Base-by-base conservation (phyloP, 2,797 vertebrate genomes). In the Hapalemur alaotrensis region DNA sequence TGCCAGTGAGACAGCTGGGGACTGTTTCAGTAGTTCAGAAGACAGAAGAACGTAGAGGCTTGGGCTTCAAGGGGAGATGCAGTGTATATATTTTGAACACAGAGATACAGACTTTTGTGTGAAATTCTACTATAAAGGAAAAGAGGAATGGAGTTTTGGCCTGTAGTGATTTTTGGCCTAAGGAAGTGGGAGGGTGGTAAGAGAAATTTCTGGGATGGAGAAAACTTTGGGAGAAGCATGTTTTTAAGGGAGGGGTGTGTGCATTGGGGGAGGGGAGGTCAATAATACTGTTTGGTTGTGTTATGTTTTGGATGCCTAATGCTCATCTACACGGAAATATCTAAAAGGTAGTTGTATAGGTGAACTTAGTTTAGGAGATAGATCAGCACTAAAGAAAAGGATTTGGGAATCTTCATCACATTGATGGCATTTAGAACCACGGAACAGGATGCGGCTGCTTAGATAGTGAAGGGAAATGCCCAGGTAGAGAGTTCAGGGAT, bases 241-340 rank as follows among this genome's bases (percentile, higher is more conserved):
- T 52, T 57, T 87, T 41, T 32, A 35, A n/a, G 12, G 50, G 7
- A n/a, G 57, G 35, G 5, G 5, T 15, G 8, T 63, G 14, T 28
- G 22, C 17, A 3, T 67, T 67, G 2, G 8, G 2, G 15, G 8
- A 3, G 14, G 30, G 5, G 23, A 10, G 12, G 32, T 0, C 3
- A 69, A 38, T 80, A 63, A 69, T 50, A 87, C 32, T 61, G n/a
- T 57, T 35, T 38, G 48, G 15, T 17, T 18, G 30, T 30, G 17
- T 89, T 38, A 91, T 38, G 22, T 50, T 92, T 38, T 91, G 10
- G 38, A n/a, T 78, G 32, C 35, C 73, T 43, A 65, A 12, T 38
- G 5, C 11, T 84, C 15, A 59, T 52, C 50, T 59, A 92, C 86
- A 73, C 28, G 35, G 67, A 91, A 35, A 35, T 63, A 70, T 92